Percentiles rank a stretch among this genome's conserved stretches.
Evolutionary conservation across 1,140 invertebrate species (phyloP).

Genomic region (Diabrotica virgifera): DNA sequence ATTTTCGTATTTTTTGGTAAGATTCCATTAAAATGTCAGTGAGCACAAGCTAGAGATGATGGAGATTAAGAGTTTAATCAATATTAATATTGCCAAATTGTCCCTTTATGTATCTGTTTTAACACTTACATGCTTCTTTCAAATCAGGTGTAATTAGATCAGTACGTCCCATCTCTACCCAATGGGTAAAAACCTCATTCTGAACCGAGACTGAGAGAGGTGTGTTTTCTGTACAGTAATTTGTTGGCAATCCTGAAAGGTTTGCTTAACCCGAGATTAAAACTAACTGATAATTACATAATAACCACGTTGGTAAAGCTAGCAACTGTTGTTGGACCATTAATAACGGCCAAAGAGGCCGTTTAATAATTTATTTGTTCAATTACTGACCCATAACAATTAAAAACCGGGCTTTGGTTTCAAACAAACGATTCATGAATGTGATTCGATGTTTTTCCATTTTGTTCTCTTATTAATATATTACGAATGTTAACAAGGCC

Average conservation of each 20-base stretch:
- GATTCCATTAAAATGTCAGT: too few relatives aligned
- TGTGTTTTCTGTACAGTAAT: constrained; percentile 40
- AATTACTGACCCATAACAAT: constrained; percentile 49
- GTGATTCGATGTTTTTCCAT: neutral
- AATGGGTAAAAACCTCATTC: neutral
- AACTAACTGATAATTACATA: constrained; percentile 52
- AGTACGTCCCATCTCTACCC: neutral
- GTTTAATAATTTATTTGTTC: constrained; percentile 52
- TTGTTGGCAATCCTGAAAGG: constrained; percentile 46
- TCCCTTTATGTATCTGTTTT: too few relatives aligned
- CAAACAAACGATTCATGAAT: neutral
- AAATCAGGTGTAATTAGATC: too few relatives aligned
- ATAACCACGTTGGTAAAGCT: constrained; percentile 46
- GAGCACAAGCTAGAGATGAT: too few relatives aligned
- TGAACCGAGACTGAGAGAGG: constrained; percentile 18
- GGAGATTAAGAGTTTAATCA: too few relatives aligned
- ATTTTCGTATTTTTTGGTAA: too few relatives aligned
- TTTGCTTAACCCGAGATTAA: constrained; percentile 50
- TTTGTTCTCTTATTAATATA: neutral
- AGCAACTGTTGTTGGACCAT: constrained; percentile 48
- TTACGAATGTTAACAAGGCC: too few relatives aligned
- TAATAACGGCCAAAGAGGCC: constrained; percentile 45
- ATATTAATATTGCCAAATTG: too few relatives aligned
- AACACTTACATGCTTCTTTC: too few relatives aligned
- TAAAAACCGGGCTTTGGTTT: constrained; percentile 12